Evolutionary conservation across 2,888 invertebrate genomes (phyloP).

Genomic region (Sesia bembeciformis): DNA sequence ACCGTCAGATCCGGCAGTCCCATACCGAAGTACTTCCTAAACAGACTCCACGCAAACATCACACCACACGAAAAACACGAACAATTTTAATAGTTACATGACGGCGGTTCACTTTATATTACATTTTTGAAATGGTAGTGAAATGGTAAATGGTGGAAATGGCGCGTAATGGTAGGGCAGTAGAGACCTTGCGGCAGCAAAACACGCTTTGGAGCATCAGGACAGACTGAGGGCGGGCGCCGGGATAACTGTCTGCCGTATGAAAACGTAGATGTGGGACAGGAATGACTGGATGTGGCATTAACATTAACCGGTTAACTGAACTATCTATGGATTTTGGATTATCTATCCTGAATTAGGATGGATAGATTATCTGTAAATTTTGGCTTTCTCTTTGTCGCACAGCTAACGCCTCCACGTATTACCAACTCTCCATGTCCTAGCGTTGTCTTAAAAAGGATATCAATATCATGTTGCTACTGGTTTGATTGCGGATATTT

Average conservation of each 20-base stretch:
- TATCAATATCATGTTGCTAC: too few species aligned
- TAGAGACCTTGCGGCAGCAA: conserved; percentile 63
- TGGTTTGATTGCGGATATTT: too few species aligned
- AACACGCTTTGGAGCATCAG: conserved; percentile 65
- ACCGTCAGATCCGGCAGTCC: conserved; percentile 65
- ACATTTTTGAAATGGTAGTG: background rate
- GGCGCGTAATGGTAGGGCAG: conserved; percentile 10
- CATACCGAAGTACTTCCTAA: conserved; percentile 53
- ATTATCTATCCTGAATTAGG: too few species aligned
- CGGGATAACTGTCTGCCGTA: background rate
- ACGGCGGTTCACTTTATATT: conserved; percentile 10
- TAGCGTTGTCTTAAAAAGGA: too few species aligned
- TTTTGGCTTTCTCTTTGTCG: too few species aligned
- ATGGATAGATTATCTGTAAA: too few species aligned
- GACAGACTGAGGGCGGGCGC: conserved; percentile 32
- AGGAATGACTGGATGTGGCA: conserved; percentile 2
- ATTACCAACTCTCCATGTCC: too few species aligned
- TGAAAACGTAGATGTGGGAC: background rate
- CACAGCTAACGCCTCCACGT: too few species aligned
- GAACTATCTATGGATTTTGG: too few species aligned
- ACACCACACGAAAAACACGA: conserved; percentile 59
- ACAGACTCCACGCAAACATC: conserved; percentile 59
- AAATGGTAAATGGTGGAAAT: conserved; percentile 15
- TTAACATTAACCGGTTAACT: background rate
- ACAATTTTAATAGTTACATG: conserved; percentile 5